Percentiles rank a stretch among this genome's conserved stretches.
Evolutionary conservation across 2,888 invertebrate genomes (phyloP).

Genomic region (Bellardia pandia): DNA sequence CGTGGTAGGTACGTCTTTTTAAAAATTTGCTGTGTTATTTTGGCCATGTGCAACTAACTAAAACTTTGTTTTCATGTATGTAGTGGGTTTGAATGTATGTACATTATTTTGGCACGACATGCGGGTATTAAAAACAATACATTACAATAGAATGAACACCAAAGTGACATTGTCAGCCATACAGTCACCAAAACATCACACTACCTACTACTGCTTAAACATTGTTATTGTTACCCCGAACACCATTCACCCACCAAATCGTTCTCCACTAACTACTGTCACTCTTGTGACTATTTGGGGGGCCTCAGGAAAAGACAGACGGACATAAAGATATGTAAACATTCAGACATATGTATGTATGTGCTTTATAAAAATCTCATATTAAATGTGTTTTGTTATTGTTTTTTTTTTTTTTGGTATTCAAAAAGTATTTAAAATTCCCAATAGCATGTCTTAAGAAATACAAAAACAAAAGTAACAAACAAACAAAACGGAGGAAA

Average conservation of each 20-base stretch:
- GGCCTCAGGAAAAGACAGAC: slow-evolving; percentile 62
- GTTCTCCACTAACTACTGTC: slow-evolving; percentile 20
- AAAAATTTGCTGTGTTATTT: slow-evolving; percentile 16
- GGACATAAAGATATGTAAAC: slow-evolving; percentile 34
- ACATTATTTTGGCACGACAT: slow-evolving; percentile 57
- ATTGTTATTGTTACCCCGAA: slow-evolving; percentile 9
- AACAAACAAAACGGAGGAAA: slow-evolving; percentile 19
- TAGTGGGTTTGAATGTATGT: slow-evolving; percentile 25
- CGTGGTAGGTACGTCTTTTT: too few relatives aligned
- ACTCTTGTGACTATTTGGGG: slow-evolving; percentile 62
- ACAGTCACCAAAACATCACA: slow-evolving; percentile 70
- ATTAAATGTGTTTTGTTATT: slow-evolving; percentile 51
- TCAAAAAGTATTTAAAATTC: slow-evolving; percentile 70
- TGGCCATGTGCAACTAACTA: slow-evolving; percentile 24
- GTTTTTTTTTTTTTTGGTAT: slow-evolving; percentile 38
- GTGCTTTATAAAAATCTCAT: slow-evolving; percentile 47
- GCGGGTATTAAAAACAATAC: slow-evolving; percentile 39
- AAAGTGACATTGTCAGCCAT: slow-evolving; percentile 66
- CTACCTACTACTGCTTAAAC: slow-evolving; percentile 11
- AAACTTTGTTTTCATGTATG: slow-evolving; percentile 28
- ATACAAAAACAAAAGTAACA: slow-evolving; percentile 21
- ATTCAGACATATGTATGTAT: background rate
- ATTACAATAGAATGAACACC: slow-evolving; percentile 44
- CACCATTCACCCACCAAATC: slow-evolving; percentile 33
- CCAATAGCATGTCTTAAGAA: slow-evolving; percentile 56